Conservation (phyloP, 2,797 vertebrate species). For the Nothura maculosa region DNA sequence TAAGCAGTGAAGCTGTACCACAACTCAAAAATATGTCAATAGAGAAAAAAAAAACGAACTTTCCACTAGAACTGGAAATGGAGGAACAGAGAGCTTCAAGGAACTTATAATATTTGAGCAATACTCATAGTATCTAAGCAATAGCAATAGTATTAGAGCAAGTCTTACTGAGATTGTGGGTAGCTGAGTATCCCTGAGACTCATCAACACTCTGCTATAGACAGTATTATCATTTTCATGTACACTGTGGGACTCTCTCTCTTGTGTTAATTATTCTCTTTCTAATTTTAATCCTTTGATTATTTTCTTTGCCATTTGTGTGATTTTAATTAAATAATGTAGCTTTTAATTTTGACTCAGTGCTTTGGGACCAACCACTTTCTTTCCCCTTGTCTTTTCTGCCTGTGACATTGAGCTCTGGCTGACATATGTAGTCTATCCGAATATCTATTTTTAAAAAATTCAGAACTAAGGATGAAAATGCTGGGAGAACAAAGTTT, state of each 20-base stretch:
- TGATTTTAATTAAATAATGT: conserved; percentile 33
- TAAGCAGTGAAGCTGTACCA: neutral
- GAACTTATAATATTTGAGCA: neutral
- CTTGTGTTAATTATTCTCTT: neutral
- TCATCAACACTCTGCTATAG: neutral
- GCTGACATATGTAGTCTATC: conserved; percentile 20
- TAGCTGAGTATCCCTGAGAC: neutral
- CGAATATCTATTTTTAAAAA: conserved; percentile 46
- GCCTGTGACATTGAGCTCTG: conserved; percentile 8
- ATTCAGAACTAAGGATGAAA: neutral
- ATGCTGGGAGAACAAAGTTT: neutral
- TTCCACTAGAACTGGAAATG: neutral
- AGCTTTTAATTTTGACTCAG: conserved; percentile 34
- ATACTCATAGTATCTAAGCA: too few relatives aligned
- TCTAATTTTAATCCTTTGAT: neutral
- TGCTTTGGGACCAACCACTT: conserved; percentile 9
- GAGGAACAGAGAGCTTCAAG: neutral
- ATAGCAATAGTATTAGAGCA: neutral
- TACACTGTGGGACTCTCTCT: neutral
- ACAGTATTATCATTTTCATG: rapidly evolving
- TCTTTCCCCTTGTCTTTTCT: conserved; percentile 38
- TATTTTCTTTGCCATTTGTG: conserved; percentile 6
- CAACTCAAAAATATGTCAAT: neutral
- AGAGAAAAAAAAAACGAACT: neutral
- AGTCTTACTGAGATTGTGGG: neutral